Evolutionary conservation across 2,888 invertebrate species (phyloP), one percentile per base, ranked within the genome.

Genomic region (Parnassius mnemosyne): DNA sequence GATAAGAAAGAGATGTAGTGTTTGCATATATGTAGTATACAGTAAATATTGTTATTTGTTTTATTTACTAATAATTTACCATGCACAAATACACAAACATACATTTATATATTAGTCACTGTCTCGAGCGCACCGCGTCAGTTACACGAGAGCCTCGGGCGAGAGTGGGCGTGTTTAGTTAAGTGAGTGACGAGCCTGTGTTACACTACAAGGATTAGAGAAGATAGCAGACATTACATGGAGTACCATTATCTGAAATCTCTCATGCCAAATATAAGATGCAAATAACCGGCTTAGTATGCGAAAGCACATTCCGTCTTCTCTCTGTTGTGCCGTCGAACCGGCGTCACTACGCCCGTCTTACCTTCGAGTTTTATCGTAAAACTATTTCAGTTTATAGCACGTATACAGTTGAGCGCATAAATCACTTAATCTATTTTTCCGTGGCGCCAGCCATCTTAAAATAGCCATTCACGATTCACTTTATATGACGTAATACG

Each of bases 361-460:
- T 79, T 79, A 77, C 80, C 77, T 81, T 80, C 78, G 71, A 69
- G 51, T 71, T 77, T 79, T 79, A 82, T 85, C 82, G 80, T 84
- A 77, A 83, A 86, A 78, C 85, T 88, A 87, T 88, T 87, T 87
- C 76, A 73, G 81, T 77, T 69, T 73, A 81, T 78, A 77, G 69
- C 68, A 47, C 51, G 57, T 57, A 50, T 62, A 57, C 53, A 61
- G 57, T 57, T 44, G 44, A 12, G 43, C 50, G 54, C 80, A 81
- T 87, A 84, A 87, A 87, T 84, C 87, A 80, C 78, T 80, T 79
- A 75, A 69, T 76, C 75, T 83, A 84, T 85, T 86, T 86, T 86
- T 85, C 78, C 74, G 71, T 79, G 68, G 71, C 78, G 73, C n/a
- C n/a, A n/a, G n/a, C n/a, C 79, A 73, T 82, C 81, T 80, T 65